Conservation (phyloP, 2,888 invertebrate genomes). For the Hipparchia sbordonii region DNA sequence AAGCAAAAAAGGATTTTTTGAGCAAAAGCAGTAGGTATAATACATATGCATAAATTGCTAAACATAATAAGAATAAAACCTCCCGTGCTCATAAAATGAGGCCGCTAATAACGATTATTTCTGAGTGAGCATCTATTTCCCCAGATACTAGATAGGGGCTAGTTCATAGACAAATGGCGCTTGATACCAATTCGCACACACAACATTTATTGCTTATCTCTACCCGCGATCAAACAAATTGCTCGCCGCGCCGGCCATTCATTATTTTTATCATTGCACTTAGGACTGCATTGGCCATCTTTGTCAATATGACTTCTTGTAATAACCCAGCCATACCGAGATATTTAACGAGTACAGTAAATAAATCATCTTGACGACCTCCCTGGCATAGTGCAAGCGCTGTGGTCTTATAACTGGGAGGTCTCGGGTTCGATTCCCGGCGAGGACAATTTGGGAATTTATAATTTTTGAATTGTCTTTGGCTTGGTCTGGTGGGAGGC, state of each 20-base stretch:
- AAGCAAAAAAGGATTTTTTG: too few relatives aligned
- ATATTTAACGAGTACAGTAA: not conserved
- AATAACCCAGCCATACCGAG: conserved; percentile 15
- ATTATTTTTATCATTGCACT: conserved; percentile 43
- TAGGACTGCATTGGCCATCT: conserved; percentile 36
- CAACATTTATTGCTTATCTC: conserved; percentile 49
- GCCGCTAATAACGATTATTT: conserved; percentile 25
- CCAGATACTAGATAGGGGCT: conserved; percentile 48
- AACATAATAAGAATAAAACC: not conserved
- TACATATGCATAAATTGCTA: too few relatives aligned
- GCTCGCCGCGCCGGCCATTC: conserved; percentile 37
- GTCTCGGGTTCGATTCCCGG: too few relatives aligned
- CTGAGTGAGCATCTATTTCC: conserved; percentile 41
- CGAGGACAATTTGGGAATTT: too few relatives aligned
- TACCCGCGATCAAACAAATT: conserved; percentile 56
- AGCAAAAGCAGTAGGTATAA: too few relatives aligned
- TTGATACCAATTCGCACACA: conserved; percentile 48
- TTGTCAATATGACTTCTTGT: conserved; percentile 34
- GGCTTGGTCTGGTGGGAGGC: too few relatives aligned
- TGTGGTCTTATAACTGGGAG: too few relatives aligned
- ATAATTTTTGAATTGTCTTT: too few relatives aligned
- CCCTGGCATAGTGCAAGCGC: too few relatives aligned
- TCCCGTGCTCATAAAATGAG: not conserved
- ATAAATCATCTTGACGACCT: too few relatives aligned
- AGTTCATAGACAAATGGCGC: conserved; percentile 55